A percentile compares a stretch with the other conserved stretches of the same genome.
Evolutionary conservation across 2,888 invertebrate genomes (phyloP).

Genomic region (Alviniconcha strummeri): DNA sequence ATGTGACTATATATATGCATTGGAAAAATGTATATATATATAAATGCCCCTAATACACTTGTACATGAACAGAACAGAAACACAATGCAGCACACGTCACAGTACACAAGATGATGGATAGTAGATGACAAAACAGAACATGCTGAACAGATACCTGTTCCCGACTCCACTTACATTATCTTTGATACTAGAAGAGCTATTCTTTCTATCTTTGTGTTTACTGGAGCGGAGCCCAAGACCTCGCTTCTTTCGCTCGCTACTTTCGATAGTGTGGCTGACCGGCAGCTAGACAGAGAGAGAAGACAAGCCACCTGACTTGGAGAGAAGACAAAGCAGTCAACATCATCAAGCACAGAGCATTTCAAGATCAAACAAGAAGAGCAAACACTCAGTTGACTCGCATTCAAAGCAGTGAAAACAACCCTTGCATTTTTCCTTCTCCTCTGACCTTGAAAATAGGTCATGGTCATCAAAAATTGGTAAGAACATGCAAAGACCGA

Average conservation of each 20-base stretch:
- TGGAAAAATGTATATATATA: background rate
- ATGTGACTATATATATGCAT: background rate
- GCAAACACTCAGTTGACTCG: too few species aligned
- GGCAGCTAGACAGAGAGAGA: conserved; percentile 30
- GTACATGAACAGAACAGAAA: background rate
- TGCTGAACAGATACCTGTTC: background rate
- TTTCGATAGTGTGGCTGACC: conserved; percentile 35
- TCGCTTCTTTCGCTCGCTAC: conserved; percentile 54
- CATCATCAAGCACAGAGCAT: too few species aligned
- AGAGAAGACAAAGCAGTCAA: too few species aligned
- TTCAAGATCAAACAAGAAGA: too few species aligned
- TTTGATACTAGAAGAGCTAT: conserved; percentile 35
- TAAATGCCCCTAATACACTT: background rate
- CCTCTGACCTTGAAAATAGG: too few species aligned
- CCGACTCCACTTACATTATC: conserved; percentile 31
- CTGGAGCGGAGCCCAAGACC: conserved; percentile 44
- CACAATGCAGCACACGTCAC: background rate
- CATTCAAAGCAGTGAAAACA: too few species aligned
- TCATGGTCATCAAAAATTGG: too few species aligned
- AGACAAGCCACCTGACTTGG: background rate
- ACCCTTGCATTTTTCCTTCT: too few species aligned
- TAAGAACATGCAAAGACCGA: too few species aligned
- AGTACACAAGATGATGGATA: background rate
- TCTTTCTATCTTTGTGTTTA: conserved; percentile 56
- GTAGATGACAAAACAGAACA: background rate